Conservation (phyloP, 2,113 vertebrate species). For the Pluvialis apricaria region DNA sequence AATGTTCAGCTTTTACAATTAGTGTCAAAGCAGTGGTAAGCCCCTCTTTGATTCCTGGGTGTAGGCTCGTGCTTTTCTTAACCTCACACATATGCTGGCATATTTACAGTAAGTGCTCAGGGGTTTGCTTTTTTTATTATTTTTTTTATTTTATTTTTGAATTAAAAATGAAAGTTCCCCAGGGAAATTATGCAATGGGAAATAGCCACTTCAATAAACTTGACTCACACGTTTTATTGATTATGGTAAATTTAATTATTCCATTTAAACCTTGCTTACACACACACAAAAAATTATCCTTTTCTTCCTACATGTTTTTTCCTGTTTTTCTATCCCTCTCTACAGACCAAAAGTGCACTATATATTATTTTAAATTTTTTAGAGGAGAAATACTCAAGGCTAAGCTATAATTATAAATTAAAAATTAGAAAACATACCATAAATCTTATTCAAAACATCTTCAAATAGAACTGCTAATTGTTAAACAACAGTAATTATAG, state of each 20-base stretch:
- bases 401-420: neutral
- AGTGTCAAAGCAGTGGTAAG: constrained; percentile 64
- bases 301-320: constrained; percentile 61
- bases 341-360: neutral
- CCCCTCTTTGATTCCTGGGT: constrained; percentile 68
- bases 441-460: constrained; percentile 44
- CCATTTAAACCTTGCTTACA: constrained; percentile 60
- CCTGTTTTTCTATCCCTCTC: constrained; percentile 2
- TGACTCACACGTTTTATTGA: constrained; percentile 74
- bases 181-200: constrained; percentile 78
- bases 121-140: constrained; percentile 33
- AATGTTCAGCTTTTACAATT: constrained; percentile 57
- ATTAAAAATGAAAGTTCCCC: constrained; percentile 73
- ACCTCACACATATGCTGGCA: constrained; percentile 69
- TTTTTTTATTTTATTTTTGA: constrained; percentile 65
- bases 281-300: neutral
- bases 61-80: constrained; percentile 65
- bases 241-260: constrained; percentile 77
- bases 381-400: neutral
- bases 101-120: constrained; percentile 64
- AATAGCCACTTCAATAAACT: constrained; percentile 75
- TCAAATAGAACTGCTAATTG: constrained; percentile 30
- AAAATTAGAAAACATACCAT: constrained; percentile 12
- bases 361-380: neutral
- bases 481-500: constrained; percentile 39